Base-by-base conservation (phyloP, 2,888 invertebrate species). In the Sphaerophoria taeniata region DNA sequence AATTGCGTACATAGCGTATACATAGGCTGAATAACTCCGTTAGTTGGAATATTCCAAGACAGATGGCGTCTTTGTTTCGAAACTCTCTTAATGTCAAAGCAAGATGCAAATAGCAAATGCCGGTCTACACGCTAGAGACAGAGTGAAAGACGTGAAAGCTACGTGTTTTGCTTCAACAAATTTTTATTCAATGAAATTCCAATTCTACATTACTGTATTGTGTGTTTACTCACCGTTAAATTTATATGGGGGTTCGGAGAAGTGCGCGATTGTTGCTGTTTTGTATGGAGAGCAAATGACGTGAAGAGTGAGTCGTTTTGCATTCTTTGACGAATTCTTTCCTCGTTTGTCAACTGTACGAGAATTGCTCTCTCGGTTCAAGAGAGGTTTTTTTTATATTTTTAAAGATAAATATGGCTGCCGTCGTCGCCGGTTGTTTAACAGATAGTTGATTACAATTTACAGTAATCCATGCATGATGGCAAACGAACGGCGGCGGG, bases 181-280 rank as follows among this genome's bases (percentile, higher is more conserved):
- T 58, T 81, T 85, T 81, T 81, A 77, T 85, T 85, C 81, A 85
- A 85, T 85, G 85, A 85, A 81, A 85, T 81, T 81, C 81, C 85
- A 81, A 85, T 81, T 81, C 81, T 81, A 76, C 85, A 74, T 69
- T 85, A 81, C 81, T 85, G 81, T 81, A 80, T 85, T 85, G 80
- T 85, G 85, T 85, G 85, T 81, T 85, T 85, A 85, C 85, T 81
- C 76, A 72, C 85, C 81, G 85, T 76, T 85, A 65, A 73, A 61
- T 74, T 11, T 74, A 24, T 24, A 24, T 24, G 24, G 24, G 24
- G n/a, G n/a, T n/a, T 24, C 1, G 24, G 56, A 45, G 39, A 83
- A 74, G 70, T 79, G 70, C 70, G 70, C 39, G 39, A 39, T 39
- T 39, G 39, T 24, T 24, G 24, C 24, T 24, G 24, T 39, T 39